These are phyloP conservation scores for Hylomyscus alleni DNA, from an alignment of 2,797 vertebrate genomes.

Conservation along the genomic window DNA sequence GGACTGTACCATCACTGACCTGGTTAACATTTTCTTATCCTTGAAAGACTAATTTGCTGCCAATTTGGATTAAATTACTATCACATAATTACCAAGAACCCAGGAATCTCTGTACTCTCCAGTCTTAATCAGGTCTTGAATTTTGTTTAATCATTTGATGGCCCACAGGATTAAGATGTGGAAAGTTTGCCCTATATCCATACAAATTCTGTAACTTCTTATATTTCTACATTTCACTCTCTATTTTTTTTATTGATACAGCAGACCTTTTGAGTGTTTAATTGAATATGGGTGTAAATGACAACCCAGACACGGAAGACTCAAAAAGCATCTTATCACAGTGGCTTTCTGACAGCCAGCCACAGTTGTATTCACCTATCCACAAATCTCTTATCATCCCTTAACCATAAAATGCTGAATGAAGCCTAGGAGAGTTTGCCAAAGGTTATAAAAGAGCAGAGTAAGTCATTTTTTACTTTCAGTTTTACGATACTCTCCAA, in stretches of 20 bases:
- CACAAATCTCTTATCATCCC: constrained; percentile 19
- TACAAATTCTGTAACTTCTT: constrained; percentile 7
- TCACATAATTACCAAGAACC: constrained; percentile 75
- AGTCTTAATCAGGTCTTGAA: constrained; percentile 74
- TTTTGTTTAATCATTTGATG: constrained; percentile 73
- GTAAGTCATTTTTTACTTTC: background rate
- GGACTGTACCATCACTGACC: constrained; percentile 71
- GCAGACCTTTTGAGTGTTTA: background rate
- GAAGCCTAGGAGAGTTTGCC: background rate
- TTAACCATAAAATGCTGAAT: constrained; percentile 32
- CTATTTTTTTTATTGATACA: constrained; percentile 59
- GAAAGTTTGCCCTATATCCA: background rate
- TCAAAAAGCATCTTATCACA: background rate
- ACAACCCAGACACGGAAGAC: background rate
- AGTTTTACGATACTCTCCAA: background rate
- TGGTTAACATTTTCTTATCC: constrained; percentile 74
- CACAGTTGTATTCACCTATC: background rate
- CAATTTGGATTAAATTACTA: constrained; percentile 78
- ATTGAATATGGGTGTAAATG: background rate
- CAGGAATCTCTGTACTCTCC: constrained; percentile 39
- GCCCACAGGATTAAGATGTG: constrained; percentile 52
- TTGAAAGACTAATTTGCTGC: constrained; percentile 79
- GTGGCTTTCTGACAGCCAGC: background rate
- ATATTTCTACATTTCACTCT: constrained; percentile 12
- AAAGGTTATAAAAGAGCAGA: background rate